These are phyloP conservation scores for Aplysia californica DNA, from an alignment of 1,140 invertebrate species.

Conservation along the genomic window DNA sequence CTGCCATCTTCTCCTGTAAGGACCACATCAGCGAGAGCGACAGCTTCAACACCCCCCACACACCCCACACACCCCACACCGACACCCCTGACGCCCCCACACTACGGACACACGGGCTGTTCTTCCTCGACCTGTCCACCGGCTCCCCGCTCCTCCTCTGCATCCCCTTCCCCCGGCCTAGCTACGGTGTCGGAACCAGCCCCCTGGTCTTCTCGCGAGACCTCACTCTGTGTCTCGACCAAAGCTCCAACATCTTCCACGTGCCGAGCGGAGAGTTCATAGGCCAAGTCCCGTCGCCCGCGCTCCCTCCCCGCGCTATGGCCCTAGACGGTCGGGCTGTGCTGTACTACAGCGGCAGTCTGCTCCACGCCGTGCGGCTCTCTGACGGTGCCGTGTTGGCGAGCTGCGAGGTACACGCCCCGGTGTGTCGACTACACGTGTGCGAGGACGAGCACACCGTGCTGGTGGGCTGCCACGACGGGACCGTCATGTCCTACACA, in stretches of 20 bases:
- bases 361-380: conserved; percentile 47
- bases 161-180: conserved; percentile 51
- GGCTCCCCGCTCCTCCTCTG: conserved; percentile 49
- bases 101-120: conserved; percentile 36
- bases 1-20: conserved; percentile 48
- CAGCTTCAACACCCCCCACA: too few species aligned
- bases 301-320: conserved; percentile 36
- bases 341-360: conserved; percentile 44
- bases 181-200: conserved; percentile 17
- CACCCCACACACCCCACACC: conserved; percentile 6
- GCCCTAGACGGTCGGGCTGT: conserved; percentile 48
- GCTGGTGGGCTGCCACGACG: conserved; percentile 61
- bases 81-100: neutral
- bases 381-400: conserved; percentile 50
- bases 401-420: conserved; percentile 56
- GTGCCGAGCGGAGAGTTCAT: conserved; percentile 40
- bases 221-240: conserved; percentile 54
- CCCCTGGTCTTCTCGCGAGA: conserved; percentile 50
- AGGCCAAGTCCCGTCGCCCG: conserved; percentile 34
- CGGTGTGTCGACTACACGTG: conserved; percentile 45
- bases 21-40: conserved; percentile 20
- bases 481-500: conserved; percentile 57
- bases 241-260: conserved; percentile 53
- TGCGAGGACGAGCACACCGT: conserved; percentile 58
- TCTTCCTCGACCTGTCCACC: conserved; percentile 53